Evolutionary conservation across 2,888 invertebrate species (phyloP), one percentile per base, ranked within the genome.

Genomic region (Capitulum mitella): DNA sequence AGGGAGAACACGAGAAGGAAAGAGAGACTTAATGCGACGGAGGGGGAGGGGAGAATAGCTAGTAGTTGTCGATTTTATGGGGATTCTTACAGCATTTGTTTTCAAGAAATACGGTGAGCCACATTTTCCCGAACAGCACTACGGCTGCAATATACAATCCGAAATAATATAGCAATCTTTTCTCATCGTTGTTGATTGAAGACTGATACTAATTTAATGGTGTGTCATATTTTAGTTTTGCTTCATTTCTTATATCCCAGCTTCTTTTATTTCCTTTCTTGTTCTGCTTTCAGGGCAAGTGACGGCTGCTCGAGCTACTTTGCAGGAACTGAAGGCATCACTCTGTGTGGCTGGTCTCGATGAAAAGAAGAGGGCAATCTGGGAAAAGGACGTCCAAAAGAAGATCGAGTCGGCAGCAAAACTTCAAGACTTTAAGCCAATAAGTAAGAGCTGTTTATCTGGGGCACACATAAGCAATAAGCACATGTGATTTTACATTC

Each of bases 291-390:
- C 26, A 70, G 70, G 70, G 6, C 10, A 70, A 3, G 70, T 70
- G 12, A 70, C 70, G 32, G 51, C 74, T 10, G 78, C 80, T 29
- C 40, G 46, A 19, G 22, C 75, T 8, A 79, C 80, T 16, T 80
- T 79, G 77, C 74, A 48, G 8, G 79, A 43, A 8, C 78, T 80
- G 1, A n/a, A 54, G 29, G 26, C 54, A 10, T 75, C 81, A 14
- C 79, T 81, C 22, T 6, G 75, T 12, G 43, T 16, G 12, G 77
- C 80, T 12, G 64, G 37, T 26, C 78, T 81, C 16, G 79, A 78
- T 78, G 46, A 79, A 26, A 76, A 79, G 70, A 81, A 80, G 74
- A 48, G 58, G n/a, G 40, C 19, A n/a, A 16, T 70, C 37, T 81
- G 80, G 81, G 48, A 79, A n/a, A 78, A 79, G 32, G 79, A 80